Evolutionary conservation across 2,888 invertebrate species (phyloP).

Genomic region (Lycaena phlaeas): DNA sequence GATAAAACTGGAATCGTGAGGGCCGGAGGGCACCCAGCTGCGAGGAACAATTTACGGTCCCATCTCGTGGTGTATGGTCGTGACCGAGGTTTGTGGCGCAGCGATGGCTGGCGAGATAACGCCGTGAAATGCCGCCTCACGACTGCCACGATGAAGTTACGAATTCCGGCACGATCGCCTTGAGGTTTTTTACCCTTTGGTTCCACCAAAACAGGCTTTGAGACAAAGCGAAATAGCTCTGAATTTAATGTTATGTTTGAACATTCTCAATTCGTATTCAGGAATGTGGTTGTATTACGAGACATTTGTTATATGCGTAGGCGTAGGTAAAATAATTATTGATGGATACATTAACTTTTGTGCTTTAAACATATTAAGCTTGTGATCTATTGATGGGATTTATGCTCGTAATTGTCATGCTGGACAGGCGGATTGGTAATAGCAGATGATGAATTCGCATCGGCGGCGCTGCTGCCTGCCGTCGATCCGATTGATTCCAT

Average conservation of each 20-base stretch:
- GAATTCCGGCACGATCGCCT: conserved; percentile 53
- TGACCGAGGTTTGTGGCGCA: conserved; percentile 61
- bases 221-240: conserved; percentile 17
- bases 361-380: not conserved
- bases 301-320: conserved; percentile 56
- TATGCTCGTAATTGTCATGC: too few relatives aligned
- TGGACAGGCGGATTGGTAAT: too few relatives aligned
- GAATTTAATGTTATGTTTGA: conserved; percentile 38
- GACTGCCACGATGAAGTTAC: conserved; percentile 46
- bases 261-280: conserved; percentile 52
- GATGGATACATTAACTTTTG: not conserved
- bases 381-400: too few relatives aligned
- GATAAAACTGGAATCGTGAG: conserved; percentile 26
- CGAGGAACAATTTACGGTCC: conserved; percentile 55
- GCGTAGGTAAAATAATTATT: conserved; percentile 47
- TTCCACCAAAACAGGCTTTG: conserved; percentile 10
- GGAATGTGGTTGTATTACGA: conserved; percentile 61
- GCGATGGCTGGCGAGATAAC: conserved; percentile 60
- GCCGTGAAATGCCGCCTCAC: conserved; percentile 67
- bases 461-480: too few relatives aligned
- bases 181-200: conserved; percentile 29
- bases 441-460: too few relatives aligned
- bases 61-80: conserved; percentile 56
- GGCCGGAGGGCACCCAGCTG: conserved; percentile 49
- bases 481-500: too few relatives aligned